These are phyloP conservation scores for Achatina immaculata DNA, from an alignment of 1,140 invertebrate genomes.

Conservation along the genomic window DNA sequence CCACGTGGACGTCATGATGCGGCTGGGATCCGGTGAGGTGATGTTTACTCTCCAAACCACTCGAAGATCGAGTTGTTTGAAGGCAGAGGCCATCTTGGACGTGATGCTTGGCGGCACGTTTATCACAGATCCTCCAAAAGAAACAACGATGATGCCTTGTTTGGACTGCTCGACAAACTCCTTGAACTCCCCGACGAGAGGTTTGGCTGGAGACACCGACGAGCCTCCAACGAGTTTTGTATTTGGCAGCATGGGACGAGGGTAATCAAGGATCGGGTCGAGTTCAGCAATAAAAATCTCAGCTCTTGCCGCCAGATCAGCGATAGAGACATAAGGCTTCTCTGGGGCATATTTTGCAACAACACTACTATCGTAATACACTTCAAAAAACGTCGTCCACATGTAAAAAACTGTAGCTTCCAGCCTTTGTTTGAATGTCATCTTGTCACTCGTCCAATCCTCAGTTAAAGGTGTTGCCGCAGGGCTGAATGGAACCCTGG, in stretches of 20 bases:
- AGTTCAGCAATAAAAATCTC: slow-evolving; percentile 44
- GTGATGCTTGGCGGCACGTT: slow-evolving; percentile 24
- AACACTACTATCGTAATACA: neutral
- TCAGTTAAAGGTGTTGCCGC: neutral
- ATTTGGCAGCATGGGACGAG: slow-evolving; percentile 46
- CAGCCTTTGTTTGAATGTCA: slow-evolving; percentile 31
- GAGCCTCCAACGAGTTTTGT: slow-evolving; percentile 50
- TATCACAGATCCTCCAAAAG: slow-evolving; percentile 43
- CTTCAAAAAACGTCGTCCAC: neutral
- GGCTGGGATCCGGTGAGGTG: slow-evolving; percentile 13
- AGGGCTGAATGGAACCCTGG: slow-evolving; percentile 30
- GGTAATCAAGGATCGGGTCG: slow-evolving; percentile 51
- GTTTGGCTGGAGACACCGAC: slow-evolving; percentile 32
- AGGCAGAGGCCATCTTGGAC: slow-evolving; percentile 36
- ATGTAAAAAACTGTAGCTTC: neutral
- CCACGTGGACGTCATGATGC: slow-evolving; percentile 34
- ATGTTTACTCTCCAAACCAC: slow-evolving; percentile 35
- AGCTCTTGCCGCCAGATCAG: slow-evolving; percentile 15
- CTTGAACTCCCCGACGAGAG: slow-evolving; percentile 28
- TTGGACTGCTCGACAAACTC: slow-evolving; percentile 34
- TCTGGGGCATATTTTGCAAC: slow-evolving; percentile 30
- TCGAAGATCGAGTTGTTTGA: slow-evolving; percentile 26
- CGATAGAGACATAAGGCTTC: slow-evolving; percentile 20
- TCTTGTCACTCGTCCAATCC: slow-evolving; percentile 1
- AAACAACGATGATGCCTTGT: slow-evolving; percentile 46